These are phyloP conservation scores for Eutolmus rufibarbis DNA, from an alignment of 2,888 invertebrate genomes.

Conservation along the genomic window DNA sequence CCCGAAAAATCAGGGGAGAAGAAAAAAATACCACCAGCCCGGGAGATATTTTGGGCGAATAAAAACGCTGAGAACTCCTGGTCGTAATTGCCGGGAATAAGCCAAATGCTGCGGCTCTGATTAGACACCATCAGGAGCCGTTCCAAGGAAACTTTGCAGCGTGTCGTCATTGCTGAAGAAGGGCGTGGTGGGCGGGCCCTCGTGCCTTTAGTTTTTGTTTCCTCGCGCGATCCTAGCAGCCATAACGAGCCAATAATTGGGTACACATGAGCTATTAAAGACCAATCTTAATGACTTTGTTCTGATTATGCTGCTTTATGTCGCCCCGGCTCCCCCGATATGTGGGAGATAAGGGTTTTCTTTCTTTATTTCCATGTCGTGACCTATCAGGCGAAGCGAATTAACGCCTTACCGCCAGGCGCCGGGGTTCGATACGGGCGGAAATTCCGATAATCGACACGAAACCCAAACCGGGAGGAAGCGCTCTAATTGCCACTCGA, in stretches of 20 bases:
- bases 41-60: not conserved
- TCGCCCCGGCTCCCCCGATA: not conserved
- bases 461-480: not conserved
- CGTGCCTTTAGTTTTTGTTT: not conserved
- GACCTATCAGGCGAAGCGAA: constrained; percentile 4
- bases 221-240: not conserved
- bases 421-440: not conserved
- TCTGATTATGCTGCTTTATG: constrained; percentile 25
- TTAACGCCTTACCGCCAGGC: not conserved
- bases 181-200: not conserved
- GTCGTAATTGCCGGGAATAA: not conserved
- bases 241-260: constrained; percentile 31
- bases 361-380: constrained; percentile 11
- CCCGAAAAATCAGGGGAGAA: not conserved
- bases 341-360: not conserved
- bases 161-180: not conserved
- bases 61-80: not conserved
- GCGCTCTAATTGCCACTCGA: not conserved
- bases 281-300: constrained; percentile 3
- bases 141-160: not conserved
- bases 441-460: not conserved
- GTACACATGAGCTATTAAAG: constrained; percentile 26
- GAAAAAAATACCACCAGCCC: not conserved
- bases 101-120: not conserved
- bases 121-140: not conserved